These are phyloP conservation scores for Labeo rohita DNA, from an alignment of 2,113 vertebrate species.

Conservation along the genomic window DNA sequence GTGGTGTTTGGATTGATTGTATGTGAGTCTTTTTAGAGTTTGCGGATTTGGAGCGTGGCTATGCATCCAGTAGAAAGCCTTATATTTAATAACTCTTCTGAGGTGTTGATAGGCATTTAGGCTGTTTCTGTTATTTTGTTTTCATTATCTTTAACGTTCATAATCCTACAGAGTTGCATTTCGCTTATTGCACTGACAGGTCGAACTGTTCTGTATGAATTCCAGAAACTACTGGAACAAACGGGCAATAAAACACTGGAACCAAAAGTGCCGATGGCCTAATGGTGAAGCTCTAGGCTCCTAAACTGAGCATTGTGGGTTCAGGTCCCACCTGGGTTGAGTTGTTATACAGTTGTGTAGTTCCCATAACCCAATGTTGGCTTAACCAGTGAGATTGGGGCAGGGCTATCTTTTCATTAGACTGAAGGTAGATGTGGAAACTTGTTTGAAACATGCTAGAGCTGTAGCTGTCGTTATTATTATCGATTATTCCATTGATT, in stretches of 20 bases:
- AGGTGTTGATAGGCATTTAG: not conserved
- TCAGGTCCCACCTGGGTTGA: not conserved
- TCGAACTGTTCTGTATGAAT: not conserved
- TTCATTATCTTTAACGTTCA: not conserved
- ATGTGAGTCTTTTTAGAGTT: not conserved
- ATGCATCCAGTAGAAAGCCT: not conserved
- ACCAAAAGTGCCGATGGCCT: not conserved
- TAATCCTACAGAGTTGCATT: not conserved
- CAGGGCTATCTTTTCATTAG: too few species aligned
- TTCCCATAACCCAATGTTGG: not conserved
- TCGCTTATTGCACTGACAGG: not conserved
- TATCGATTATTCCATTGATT: too few species aligned
- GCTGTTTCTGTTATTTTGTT: not conserved
- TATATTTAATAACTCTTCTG: not conserved
- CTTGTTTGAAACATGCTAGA: not conserved
- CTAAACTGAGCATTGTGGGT: not conserved
- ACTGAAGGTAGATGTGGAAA: slow-evolving; percentile 8
- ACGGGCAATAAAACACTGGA: not conserved
- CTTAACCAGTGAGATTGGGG: too few species aligned
- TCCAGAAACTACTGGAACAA: not conserved
- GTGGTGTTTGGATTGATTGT: not conserved
- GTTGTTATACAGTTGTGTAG: not conserved
- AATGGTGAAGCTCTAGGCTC: not conserved
- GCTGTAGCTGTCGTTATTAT: too few species aligned
- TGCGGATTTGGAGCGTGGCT: not conserved